Base-by-base conservation (phyloP, 2,113 vertebrate genomes). In the Sinocyclocheilus grahami region DNA sequence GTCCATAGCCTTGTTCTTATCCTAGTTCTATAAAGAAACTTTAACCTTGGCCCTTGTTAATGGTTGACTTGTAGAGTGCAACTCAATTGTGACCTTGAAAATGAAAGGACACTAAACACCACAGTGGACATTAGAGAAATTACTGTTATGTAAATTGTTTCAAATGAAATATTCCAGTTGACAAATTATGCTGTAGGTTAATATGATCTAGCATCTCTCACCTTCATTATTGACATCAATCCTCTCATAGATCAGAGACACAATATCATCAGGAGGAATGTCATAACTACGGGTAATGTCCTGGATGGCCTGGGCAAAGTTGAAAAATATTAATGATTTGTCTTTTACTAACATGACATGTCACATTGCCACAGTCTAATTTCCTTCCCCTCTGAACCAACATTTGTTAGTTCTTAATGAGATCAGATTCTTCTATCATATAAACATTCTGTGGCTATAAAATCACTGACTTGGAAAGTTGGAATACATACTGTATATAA, bases 141-240 rank as follows among this genome's bases (percentile, higher is more conserved):
- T 62, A n/a, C 1, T 62, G 3, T n/a, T 62, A 62, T 62, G 58
- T 62, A 5, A 9, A 1, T n/a, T n/a, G 7, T 62, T 62, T 8
- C 20, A 62, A 62, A 62, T 62, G 3, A 60, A 60, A 60, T 60
- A 60, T 60, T 60, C 20, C 58, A 9, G 58, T 60, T 60, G 20
- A 22, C 1, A 62, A 8, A 33, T 33, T 13, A 3, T 4, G 3
- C 3, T 12, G n/a, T 33, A 33, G 27, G 5, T 69, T 69, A 72
- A 22, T n/a, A n/a, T 72, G 16, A 39, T 39, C 9, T 11, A 22
- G 3, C 18, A 42, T 37, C 48, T 37, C 88, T 95, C 95, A 96
- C 96, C 96, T 2, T 97, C 96, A 48, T 94, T 93, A 27, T 97
- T 95, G 84, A 95, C 87, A 55, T 97, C 95, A 42, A 97, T 95